These are phyloP conservation scores for Chloroceryle amazona DNA, from an alignment of 2,797 vertebrate species.

Conservation along the genomic window DNA sequence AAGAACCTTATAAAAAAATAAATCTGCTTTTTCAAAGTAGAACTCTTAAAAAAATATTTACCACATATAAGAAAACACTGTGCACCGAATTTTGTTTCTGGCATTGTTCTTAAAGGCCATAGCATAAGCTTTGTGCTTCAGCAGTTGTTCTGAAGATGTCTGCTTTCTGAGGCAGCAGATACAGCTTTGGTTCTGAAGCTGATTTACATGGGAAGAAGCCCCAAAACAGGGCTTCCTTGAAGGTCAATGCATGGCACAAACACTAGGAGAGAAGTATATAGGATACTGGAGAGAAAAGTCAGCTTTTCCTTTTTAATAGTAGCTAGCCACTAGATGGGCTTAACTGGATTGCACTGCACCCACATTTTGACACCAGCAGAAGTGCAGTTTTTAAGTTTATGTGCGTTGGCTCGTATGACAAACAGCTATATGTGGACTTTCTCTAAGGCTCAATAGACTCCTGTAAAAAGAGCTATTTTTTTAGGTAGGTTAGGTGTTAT, in stretches of 20 bases:
- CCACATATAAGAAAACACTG: neutral
- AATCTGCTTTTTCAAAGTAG: neutral
- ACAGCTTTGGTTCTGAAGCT: neutral
- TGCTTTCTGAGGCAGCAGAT: neutral
- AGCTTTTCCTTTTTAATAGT: neutral
- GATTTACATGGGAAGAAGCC: neutral
- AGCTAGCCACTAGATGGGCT: neutral
- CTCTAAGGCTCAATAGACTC: neutral
- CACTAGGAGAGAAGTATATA: neutral
- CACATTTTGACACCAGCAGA: neutral
- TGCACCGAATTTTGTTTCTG: neutral
- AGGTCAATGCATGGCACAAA: rapidly evolving
- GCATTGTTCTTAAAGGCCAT: neutral
- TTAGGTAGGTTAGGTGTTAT: neutral
- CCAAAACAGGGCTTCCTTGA: neutral
- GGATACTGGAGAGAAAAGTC: neutral
- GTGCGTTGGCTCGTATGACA: neutral
- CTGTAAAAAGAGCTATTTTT: neutral
- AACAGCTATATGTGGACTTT: neutral
- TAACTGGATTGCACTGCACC: neutral
- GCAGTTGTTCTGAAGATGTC: neutral
- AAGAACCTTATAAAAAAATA: neutral
- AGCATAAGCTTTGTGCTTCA: neutral
- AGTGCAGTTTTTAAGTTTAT: neutral
- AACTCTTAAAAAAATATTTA: neutral